Percentiles rank a stretch among this genome's conserved stretches.
Evolutionary conservation across 2,113 vertebrate species (phyloP).

Genomic region (Etheostoma spectabile): DNA sequence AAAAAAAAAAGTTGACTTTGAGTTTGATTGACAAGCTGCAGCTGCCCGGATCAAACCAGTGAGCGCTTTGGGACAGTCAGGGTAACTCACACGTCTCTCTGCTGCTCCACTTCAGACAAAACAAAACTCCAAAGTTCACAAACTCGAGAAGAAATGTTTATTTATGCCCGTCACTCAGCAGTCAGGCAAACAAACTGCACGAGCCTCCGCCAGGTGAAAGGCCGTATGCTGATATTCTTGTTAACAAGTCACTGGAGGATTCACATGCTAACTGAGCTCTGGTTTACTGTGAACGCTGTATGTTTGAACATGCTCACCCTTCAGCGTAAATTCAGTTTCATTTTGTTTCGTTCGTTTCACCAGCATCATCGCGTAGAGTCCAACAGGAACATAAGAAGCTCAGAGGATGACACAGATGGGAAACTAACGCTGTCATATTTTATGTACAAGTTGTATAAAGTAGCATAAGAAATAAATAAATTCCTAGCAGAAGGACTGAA

Average conservation of each 20-base stretch:
- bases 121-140: no score
- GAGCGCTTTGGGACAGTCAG: neutral
- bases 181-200: slow-evolving; percentile 9
- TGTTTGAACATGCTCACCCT: neutral
- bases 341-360: neutral
- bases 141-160: no score
- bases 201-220: neutral
- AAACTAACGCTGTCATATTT: no score
- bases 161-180: neutral
- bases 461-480: neutral
- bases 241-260: slow-evolving; percentile 20
- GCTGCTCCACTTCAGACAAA: neutral
- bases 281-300: neutral
- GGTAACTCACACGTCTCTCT: neutral
- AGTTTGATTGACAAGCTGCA: neutral
- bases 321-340: neutral
- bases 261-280: neutral
- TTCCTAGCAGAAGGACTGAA: neutral
- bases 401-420: no score
- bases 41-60: neutral
- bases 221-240: slow-evolving; percentile 17
- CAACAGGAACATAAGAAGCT: no score
- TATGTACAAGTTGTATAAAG: no score
- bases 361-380: neutral
- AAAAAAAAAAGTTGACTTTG: neutral